Base-by-base conservation (phyloP, 2,888 invertebrate species). In the Agrochola macilenta region DNA sequence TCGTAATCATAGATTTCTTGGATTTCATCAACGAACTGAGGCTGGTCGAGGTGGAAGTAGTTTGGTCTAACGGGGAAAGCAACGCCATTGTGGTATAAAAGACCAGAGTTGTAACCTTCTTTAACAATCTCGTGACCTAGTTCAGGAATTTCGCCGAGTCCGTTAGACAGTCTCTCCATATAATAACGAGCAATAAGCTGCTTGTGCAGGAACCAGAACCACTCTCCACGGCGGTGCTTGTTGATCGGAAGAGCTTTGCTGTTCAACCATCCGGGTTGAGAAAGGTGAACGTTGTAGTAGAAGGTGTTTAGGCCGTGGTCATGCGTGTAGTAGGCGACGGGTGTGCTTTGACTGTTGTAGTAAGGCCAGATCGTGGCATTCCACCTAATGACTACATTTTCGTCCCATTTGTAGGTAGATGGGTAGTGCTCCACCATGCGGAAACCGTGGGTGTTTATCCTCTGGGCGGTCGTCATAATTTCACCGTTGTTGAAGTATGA, bases 131-230 rank as follows among this genome's bases (percentile, higher is more conserved):
- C 94, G 89, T 96, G 96, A 49, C 97, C 95, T 79, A 98, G 95
- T 17, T 97, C 95, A 49, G 97, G 95, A 82, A 98, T 97, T 82
- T 98, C 97, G n/a, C 97, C 97, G 69, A 98, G 95, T 80, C 97
- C 97, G 90, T 98, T 97, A 17, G 98, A 97, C 75, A 98, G 94
- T 92, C 98, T 97, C 92, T 98, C 98, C 95, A 98, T 96, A 91
- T 98, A 98, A 94, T 98, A 98, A 85, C 98, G 97, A 81, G 98
- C 97, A 84, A 98, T 88, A 23, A 98, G 88, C 93, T 98, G 98
- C 90, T 98, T 98, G 89, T 98, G 97, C 39, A 87, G 9, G 81
- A 84, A 89, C 89, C 98, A 97, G 94, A 97, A 97, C 78, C 95
- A 93, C 93, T 98, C 98, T 73, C 98, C 98, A 88, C 98, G 97